Evolutionary conservation across 2,113 vertebrate species (phyloP), one percentile per base, ranked within the genome.

Genomic region (Hemichromis elongatus): DNA sequence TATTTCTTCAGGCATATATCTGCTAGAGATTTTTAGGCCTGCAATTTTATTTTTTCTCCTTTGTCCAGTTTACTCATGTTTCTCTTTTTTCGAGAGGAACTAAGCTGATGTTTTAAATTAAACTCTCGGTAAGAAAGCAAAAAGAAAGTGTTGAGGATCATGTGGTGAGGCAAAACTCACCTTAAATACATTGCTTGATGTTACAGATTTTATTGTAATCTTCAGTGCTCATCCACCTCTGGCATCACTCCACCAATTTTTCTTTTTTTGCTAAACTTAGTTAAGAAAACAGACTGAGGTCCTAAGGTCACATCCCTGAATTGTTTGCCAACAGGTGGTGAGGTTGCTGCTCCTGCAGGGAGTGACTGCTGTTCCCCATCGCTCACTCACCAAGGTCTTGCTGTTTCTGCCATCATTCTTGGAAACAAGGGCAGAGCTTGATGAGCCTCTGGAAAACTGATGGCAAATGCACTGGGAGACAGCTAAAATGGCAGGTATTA

Each of bases 331-430:
- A 89, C 88, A 90, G 89, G 89, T 88, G 88, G 80, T 18, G 91
- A 83, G 88, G 91, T 52, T 40, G 75, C 52, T 21, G 45, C 83
- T 42, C 84, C 86, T 82, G 89, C 81, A 10, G 85, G 28, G 82
- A 90, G 80, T 14, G 26, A 53, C 92, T 93, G 92, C 92, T 93
- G 92, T 54, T 93, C 80, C 50, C 80, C 86, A 92, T 92, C 73
- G 37, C 88, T 94, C 91, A 91, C 82, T 79, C 85, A 11, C 66
- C 90, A 12, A 83, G 86, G 79, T 61, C 55, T 81, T 52, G 7
- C 84, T n/a, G 45, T 75, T 53, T 77, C 79, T 24, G 81, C 70
- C 9, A 24, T 35, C 80, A 84, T 63, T 77, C 11, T 30, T 63
- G 4, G 10, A 55, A 90, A 85, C 85, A 81, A 92, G 90, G 92